Base-by-base conservation (phyloP, 2,113 vertebrate genomes). In the Phycodurus eques region DNA sequence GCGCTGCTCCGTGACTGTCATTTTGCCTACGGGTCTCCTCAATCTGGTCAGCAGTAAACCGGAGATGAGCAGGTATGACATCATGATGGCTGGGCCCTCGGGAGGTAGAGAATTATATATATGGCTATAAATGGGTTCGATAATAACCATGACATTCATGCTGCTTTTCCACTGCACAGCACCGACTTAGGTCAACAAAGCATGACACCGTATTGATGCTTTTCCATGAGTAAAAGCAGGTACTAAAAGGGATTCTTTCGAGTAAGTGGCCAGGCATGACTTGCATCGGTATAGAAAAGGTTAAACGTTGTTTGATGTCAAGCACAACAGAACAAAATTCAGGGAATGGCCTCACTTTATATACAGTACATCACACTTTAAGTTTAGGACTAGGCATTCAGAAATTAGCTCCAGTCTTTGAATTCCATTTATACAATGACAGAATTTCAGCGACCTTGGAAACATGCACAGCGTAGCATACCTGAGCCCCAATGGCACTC, bases 11-110 rank as follows among this genome's bases (percentile, higher is more conserved):
- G 83, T 84, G 71, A 98, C 87, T 0, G 98, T 99, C 98, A 99
- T 99, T 89, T 96, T 99, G 68, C 97, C 96, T 39, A 98, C 96
- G 22, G 98, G 98, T 81, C 96, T 93, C 83, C 97, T 91, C 64
- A 99, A 90, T 62, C 95, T 92, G 33, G 97, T 99, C 70, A 99
- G 90, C 85, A 99, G 93, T 71, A 99, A 92, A 0, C 97, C 98
- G n/a, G 97, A 98, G 89, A 99, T 83, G 83, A 99, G 84, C 86
- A 99, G 90, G 90, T 99, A 99, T 0, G 94, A 83, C 95, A 99
- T 96, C 97, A 99, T 98, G 78, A 90, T 91, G 12, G 94, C 89
- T 57, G 97, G 98, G 44, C 98, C 98, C 98, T 99, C 73, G 15
- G 44, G 1, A 62, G 73, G 15, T 9, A 22, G 31, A 39, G 19